These are phyloP conservation scores for Neomonachus schauinslandi DNA, from an alignment of 2,113 vertebrate genomes.

Conservation along the genomic window DNA sequence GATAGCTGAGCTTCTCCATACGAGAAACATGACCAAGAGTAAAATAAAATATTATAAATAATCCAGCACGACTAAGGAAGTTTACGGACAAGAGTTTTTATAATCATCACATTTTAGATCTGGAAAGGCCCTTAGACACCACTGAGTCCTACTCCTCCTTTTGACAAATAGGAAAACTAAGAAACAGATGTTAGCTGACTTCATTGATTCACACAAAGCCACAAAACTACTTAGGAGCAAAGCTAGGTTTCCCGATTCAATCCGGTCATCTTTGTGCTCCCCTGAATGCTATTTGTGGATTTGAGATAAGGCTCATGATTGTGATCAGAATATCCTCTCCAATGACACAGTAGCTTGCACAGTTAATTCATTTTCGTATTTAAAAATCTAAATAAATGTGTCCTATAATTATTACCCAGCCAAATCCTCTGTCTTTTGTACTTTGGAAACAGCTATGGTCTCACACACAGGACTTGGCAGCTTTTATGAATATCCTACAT, in stretches of 20 bases:
- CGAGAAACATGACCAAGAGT: neutral
- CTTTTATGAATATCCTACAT: neutral
- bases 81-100: constrained; percentile 24
- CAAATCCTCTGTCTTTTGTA: neutral
- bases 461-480: neutral
- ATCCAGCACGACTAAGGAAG: neutral
- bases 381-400: neutral
- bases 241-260: neutral
- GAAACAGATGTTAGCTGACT: neutral
- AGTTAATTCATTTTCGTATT: constrained; percentile 16
- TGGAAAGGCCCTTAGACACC: neutral
- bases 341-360: neutral
- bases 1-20: neutral
- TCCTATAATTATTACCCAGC: neutral
- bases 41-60: constrained; percentile 21
- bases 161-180: constrained; percentile 6
- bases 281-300: neutral
- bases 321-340: neutral
- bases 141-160: neutral
- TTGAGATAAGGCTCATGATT: neutral
- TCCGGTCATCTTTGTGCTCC: neutral
- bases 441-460: neutral
- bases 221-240: neutral
- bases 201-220: neutral
- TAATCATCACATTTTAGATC: neutral